phyloP scores from a whole-genome alignment of 2,888 invertebrate genomes.

The Microctonus hyperodae region DNA sequence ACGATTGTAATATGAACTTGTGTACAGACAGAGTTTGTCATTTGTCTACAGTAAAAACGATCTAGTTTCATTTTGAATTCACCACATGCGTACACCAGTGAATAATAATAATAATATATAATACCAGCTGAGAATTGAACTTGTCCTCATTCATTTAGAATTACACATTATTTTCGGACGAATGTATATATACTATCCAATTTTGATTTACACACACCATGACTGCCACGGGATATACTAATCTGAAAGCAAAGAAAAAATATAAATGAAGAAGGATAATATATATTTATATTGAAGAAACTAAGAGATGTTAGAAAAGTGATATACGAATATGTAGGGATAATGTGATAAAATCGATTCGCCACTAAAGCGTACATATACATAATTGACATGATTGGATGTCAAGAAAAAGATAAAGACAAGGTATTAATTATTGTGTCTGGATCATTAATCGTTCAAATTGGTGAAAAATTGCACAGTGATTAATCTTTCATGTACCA shows the following conservation, averaged over 20 bases:
- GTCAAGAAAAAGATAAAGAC: background rate
- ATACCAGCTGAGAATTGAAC: background rate
- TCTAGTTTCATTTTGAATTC: background rate
- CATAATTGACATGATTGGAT: background rate
- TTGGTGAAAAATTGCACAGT: slow-evolving; percentile 15
- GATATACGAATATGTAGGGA: background rate
- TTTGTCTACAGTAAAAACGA: background rate
- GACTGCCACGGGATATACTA: background rate
- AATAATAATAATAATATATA: too few species aligned
- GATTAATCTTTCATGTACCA: slow-evolving; percentile 12
- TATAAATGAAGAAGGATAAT: background rate
- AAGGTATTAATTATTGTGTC: background rate
- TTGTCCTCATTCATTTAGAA: background rate
- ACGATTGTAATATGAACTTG: background rate
- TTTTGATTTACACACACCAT: background rate
- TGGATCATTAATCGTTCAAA: slow-evolving; percentile 4
- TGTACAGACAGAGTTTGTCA: background rate
- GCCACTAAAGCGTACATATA: background rate
- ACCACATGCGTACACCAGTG: background rate
- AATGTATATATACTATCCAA: background rate
- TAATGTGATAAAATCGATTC: background rate
- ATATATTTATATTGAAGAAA: background rate
- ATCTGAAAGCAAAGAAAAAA: background rate
- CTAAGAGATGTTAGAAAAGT: too few species aligned
- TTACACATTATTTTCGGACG: background rate